Base-by-base conservation (phyloP, 2,113 vertebrate genomes). In the Pyxicephalus adspersus region DNA sequence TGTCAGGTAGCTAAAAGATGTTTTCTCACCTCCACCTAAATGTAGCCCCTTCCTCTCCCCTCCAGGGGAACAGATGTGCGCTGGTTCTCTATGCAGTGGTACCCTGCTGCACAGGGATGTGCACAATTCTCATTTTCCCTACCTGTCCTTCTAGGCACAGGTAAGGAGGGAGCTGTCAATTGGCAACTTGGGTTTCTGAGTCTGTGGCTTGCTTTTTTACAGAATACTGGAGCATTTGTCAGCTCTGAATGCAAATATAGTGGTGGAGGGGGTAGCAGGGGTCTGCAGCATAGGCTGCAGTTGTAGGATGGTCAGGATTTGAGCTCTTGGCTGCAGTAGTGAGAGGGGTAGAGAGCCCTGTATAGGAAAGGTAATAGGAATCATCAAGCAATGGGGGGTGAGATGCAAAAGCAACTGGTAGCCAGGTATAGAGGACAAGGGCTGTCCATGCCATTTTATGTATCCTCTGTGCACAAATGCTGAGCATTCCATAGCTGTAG, bases 261-360 rank as follows among this genome's bases (percentile, higher is more conserved):
- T 80, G 65, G 57, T 68, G 66, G 77, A 9, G 23, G n/a, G n/a
- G 28, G 57, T 23, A 45, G 73, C 55, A 66, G 11, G 4, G 34
- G 50, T 25, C 52, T 77, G 73, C 54, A 23, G 64, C n/a, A 71
- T 81, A 76, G 52, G 64, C 52, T 63, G 76, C 52, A 86, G 83
- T 85, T 82, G 61, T 64, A 64, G 45, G 52, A 17, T 63, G 85
- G 85, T 63, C 57, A 18, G 74, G 80, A 75, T 84, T 66, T 74
- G 81, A 83, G 85, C 84, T 80, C 80, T 81, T 87, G 84, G 84
- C 79, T 85, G 89, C 77, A 72, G 84, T 81, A 76, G 34, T 84
- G 84, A 85, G 65, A 84, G 6, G 34, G 57, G 20, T 2, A 20
- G 26, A 70, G 55, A 16, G 19, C 45, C 25, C 20, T 11, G 25